These are phyloP conservation scores for Odontophorus gujanensis DNA, from an alignment of 2,113 vertebrate genomes.

Conservation along the genomic window DNA sequence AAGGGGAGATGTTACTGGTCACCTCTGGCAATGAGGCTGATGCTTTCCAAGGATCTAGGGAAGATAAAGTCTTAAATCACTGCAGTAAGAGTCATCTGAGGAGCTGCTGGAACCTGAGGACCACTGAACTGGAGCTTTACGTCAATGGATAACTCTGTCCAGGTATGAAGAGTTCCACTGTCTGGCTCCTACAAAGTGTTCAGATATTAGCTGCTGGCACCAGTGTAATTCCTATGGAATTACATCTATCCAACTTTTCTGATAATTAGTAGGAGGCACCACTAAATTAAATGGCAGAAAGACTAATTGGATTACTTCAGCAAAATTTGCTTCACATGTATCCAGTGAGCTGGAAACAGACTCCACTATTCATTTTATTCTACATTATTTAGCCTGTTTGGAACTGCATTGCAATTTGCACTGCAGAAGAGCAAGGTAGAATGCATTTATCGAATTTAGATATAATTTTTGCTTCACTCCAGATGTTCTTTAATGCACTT, in stretches of 20 bases:
- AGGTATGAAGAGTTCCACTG: neutral
- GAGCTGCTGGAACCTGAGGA: neutral
- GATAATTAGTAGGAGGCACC: constrained; percentile 5
- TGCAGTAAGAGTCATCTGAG: neutral
- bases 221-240: neutral
- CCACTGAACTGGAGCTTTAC: neutral
- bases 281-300: constrained; percentile 7
- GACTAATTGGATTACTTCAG: constrained; percentile 23
- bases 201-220: neutral
- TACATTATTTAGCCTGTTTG: neutral
- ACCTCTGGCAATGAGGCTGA: neutral
- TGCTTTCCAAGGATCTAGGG: neutral
- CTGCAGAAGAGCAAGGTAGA: neutral
- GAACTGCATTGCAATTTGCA: neutral
- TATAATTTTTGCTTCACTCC: neutral
- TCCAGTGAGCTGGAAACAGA: neutral
- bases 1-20: neutral
- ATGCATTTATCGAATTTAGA: constrained; percentile 4
- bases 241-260: neutral
- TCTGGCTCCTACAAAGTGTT: neutral
- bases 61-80: neutral
- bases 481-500: neutral
- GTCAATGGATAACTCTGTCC: neutral
- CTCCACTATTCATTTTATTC: constrained; percentile 3
- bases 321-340: constrained; percentile 1